Conservation (phyloP, 1,140 invertebrate genomes). For the Cotesia chilonis region DNA sequence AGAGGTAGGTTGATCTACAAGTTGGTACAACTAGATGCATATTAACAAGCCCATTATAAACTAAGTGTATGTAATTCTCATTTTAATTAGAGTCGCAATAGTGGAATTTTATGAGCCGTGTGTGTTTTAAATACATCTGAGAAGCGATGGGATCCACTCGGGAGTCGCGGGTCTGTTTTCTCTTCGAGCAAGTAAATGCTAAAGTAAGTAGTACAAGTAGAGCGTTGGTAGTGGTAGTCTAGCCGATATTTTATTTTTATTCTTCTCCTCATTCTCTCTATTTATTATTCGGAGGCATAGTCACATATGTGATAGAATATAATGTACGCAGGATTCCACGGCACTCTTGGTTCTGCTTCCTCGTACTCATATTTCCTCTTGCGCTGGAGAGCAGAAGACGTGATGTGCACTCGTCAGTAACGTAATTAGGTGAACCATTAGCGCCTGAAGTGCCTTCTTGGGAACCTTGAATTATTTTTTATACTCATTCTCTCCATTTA, state of each 20-base stretch:
- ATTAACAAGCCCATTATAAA: conserved; percentile 4
- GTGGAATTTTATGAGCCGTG: conserved; percentile 33
- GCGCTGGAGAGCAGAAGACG: neutral
- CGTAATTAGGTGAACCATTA: conserved; percentile 43
- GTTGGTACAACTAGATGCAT: neutral
- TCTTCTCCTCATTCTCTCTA: neutral
- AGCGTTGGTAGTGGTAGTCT: too few species aligned
- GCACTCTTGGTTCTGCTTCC: neutral
- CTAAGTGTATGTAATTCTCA: neutral
- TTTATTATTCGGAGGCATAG: neutral
- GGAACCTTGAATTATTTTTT: conserved; percentile 39
- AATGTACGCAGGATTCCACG: conserved; percentile 18
- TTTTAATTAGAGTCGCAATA: conserved; percentile 12
- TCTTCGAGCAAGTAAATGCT: neutral
- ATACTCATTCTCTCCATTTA: conserved; percentile 26
- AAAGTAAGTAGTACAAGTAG: too few species aligned
- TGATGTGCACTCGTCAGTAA: conserved; percentile 30
- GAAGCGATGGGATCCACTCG: neutral
- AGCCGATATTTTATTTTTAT: neutral
- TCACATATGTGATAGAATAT: conserved; percentile 6
- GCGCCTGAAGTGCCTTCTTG: conserved; percentile 37
- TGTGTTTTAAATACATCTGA: conserved; percentile 6
- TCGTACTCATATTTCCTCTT: neutral
- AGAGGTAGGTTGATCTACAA: neutral
- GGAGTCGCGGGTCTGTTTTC: neutral